Conservation (phyloP, 2,797 vertebrate species). For the Nyctalus aviator region DNA sequence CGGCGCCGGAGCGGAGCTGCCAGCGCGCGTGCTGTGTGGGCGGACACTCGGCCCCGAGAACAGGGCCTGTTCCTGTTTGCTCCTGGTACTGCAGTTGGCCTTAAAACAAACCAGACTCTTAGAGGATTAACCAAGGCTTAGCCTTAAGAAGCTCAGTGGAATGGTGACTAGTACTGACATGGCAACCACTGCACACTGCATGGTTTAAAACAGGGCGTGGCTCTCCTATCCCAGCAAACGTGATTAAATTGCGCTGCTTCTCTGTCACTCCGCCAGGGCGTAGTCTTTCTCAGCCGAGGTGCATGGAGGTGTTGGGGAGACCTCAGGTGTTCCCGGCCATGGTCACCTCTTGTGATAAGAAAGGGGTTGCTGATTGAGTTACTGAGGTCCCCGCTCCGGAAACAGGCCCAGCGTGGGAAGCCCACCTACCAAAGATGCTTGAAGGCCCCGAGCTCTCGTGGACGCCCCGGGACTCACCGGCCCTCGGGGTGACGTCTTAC, state of each 20-base stretch:
- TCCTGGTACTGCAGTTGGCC: constrained; percentile 82
- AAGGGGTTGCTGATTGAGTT: constrained; percentile 53
- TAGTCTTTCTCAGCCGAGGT: constrained; percentile 65
- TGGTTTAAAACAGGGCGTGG: constrained; percentile 12
- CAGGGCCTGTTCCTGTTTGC: constrained; percentile 63
- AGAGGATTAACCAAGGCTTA: constrained; percentile 75
- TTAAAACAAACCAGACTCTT: constrained; percentile 61
- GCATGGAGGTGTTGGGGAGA: constrained; percentile 42
- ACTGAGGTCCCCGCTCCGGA: constrained; percentile 42
- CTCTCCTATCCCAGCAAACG: not conserved
- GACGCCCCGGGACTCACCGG: not conserved
- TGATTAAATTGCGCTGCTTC: constrained; percentile 72
- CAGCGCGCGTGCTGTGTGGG: not conserved
- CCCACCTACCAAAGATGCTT: constrained; percentile 82
- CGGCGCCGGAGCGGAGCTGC: not conserved
- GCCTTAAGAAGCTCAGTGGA: constrained; percentile 80
- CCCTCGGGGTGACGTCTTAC: not conserved
- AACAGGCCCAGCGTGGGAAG: not conserved
- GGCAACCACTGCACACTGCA: constrained; percentile 10
- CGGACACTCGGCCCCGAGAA: not conserved
- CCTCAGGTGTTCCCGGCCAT: constrained; percentile 58
- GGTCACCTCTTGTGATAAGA: constrained; percentile 58
- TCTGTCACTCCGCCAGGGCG: constrained; percentile 43
- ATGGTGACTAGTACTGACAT: not conserved
- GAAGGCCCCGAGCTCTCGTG: not conserved